Base-by-base conservation (phyloP, 2,888 invertebrate species). In the Spodoptera littoralis region DNA sequence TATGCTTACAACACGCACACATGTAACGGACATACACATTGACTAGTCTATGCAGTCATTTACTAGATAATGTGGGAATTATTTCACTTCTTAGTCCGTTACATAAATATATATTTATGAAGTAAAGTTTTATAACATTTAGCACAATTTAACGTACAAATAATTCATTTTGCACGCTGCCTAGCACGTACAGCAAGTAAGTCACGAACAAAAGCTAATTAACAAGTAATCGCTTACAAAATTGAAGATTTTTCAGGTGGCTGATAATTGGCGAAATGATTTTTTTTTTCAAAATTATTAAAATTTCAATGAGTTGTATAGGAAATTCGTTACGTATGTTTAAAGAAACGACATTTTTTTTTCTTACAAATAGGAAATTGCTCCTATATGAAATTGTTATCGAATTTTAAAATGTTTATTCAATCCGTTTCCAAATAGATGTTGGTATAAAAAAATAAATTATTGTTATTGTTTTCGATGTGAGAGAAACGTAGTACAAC, bases 181-280 rank as follows among this genome's bases (percentile, higher is more conserved):
- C 88, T 88, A 96, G 96, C 96, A 95, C 95, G 95, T 95, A 77
- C 96, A 95, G 89, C 96, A 96, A 95, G 96, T 96, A 96, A 96
- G 96, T 96, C 86, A 80, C 79, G 58, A 66, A 65, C 55, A 45
- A 61, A 63, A 64, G 77, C 75, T 73, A 79, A 70, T 76, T 76
- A 64, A 77, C 47, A 46, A 47, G 2, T 46, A 42, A 62, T 43
- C 18, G 77, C 73, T 69, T 65, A 69, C 54, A 54, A 62, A 62
- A 70, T 47, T 70, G 64, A 65, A 56, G 47, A 61, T 76, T 77
- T 73, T 77, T 67, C 73, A 79, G 84, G 81, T 84, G 79, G 80
- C 80, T 84, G 80, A 77, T 64, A 72, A 76, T 77, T 76, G 77
- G 73, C 68, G 69, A 36, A 36, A 67, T 53, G 5, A 53, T 47